Percentiles rank a stretch among this genome's conserved stretches.
Evolutionary conservation across 2,888 invertebrate genomes (phyloP).

Genomic region (Thecophora atra): DNA sequence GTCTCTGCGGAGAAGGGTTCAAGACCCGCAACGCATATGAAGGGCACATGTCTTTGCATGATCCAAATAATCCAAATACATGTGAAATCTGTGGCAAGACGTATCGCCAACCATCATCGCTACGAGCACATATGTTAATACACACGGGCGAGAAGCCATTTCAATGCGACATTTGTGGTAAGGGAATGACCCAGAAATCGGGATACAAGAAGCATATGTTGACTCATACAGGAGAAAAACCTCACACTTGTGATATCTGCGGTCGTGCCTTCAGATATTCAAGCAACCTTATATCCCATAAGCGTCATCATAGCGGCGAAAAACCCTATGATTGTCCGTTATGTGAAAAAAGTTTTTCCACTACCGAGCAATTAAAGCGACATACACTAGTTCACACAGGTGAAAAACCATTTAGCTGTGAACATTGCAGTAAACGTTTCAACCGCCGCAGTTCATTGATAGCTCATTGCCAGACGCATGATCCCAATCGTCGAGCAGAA

Average conservation of each 20-base stretch:
- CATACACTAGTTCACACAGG: slow-evolving; percentile 61
- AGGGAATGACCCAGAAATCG: slow-evolving; percentile 64
- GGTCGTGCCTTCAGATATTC: slow-evolving; percentile 61
- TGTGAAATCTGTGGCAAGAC: slow-evolving; percentile 60
- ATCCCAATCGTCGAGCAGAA: slow-evolving; percentile 14
- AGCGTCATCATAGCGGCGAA: slow-evolving; percentile 58
- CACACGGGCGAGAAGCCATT: slow-evolving; percentile 64
- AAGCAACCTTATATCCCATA: slow-evolving; percentile 63
- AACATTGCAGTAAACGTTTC: slow-evolving; percentile 48
- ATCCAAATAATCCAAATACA: slow-evolving; percentile 61
- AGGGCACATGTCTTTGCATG: slow-evolving; percentile 61
- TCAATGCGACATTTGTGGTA: slow-evolving; percentile 62
- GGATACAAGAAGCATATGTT: slow-evolving; percentile 65
- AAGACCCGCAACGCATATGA: slow-evolving; percentile 65
- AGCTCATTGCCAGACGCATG: slow-evolving; percentile 51
- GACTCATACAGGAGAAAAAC: slow-evolving; percentile 64
- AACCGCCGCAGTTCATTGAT: slow-evolving; percentile 51
- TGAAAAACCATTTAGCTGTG: slow-evolving; percentile 53
- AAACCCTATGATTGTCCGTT: slow-evolving; percentile 59
- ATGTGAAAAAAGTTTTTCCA: slow-evolving; percentile 61
- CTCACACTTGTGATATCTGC: slow-evolving; percentile 60
- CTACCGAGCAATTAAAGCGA: slow-evolving; percentile 62
- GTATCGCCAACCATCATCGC: slow-evolving; percentile 62
- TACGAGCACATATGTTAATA: slow-evolving; percentile 58
- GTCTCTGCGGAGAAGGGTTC: slow-evolving; percentile 61